Conservation (phyloP, 2,113 vertebrate genomes). For the Cottus gobio region DNA sequence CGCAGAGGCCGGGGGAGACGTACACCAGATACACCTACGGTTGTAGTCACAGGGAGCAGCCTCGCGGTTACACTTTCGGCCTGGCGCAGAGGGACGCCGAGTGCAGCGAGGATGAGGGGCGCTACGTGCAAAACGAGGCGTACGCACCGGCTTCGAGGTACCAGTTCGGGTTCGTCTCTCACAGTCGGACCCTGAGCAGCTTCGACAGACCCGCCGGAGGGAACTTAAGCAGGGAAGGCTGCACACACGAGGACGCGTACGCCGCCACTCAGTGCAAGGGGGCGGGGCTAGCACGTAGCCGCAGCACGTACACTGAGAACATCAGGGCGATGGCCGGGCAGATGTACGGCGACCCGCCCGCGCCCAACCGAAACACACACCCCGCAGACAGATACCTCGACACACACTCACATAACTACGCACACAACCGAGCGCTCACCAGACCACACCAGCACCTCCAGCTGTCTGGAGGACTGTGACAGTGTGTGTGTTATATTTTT, state of each 20-base stretch:
- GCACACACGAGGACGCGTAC: not conserved
- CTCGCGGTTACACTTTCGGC: slow-evolving; percentile 33
- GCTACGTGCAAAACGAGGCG: not conserved
- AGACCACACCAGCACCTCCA: slow-evolving; percentile 41
- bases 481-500: slow-evolving; percentile 4
- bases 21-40: slow-evolving; percentile 53
- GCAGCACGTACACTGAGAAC: slow-evolving; percentile 52
- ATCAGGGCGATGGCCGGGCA: slow-evolving; percentile 75
- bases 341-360: slow-evolving; percentile 70
- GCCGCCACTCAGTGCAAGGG: not conserved
- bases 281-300: slow-evolving; percentile 16
- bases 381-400: not conserved
- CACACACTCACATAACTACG: slow-evolving; percentile 26
- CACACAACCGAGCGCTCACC: slow-evolving; percentile 46
- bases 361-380: not conserved
- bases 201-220: slow-evolving; percentile 4
- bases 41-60: not conserved
- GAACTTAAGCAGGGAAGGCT: slow-evolving; percentile 30
- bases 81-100: slow-evolving; percentile 23
- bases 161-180: slow-evolving; percentile 16
- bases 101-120: not conserved
- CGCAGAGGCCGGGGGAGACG: slow-evolving; percentile 33
- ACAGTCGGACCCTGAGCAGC: not conserved
- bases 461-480: slow-evolving; percentile 69
- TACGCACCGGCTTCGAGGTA: not conserved